phyloP scores from a whole-genome alignment of 2,888 invertebrate species.

The Zonitis immaculata region DNA sequence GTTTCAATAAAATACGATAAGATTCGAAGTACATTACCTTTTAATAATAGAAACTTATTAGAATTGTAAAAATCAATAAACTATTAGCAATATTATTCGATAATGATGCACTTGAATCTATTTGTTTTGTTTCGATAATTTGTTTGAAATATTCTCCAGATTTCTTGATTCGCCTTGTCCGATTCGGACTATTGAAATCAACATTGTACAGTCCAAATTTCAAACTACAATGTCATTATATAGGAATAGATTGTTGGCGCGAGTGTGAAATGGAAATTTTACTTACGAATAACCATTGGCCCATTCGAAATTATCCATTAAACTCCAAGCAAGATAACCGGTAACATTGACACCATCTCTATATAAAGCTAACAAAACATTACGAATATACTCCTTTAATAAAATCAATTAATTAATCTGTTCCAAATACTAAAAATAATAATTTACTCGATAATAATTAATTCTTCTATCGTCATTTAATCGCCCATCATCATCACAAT shows the following conservation, averaged over 20 bases:
- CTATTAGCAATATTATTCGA: too few relatives aligned
- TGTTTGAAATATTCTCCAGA: constrained; percentile 55
- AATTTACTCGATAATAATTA: constrained; percentile 37
- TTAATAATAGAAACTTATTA: too few relatives aligned
- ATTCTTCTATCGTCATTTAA: constrained; percentile 51
- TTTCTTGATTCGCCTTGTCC: constrained; percentile 57
- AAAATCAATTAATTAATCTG: background rate
- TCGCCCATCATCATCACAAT: constrained; percentile 48
- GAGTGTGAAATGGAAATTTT: too few relatives aligned
- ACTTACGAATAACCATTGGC: constrained; percentile 26
- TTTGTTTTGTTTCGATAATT: constrained; percentile 44
- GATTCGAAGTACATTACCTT: too few relatives aligned
- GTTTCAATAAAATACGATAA: too few relatives aligned
- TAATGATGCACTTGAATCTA: background rate
- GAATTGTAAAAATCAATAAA: too few relatives aligned
- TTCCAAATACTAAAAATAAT: background rate
- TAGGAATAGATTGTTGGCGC: too few relatives aligned
- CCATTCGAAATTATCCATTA: constrained; percentile 19
- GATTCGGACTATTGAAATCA: constrained; percentile 55
- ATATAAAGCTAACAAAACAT: background rate
- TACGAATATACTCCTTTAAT: constrained; percentile 18
- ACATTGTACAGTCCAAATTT: constrained; percentile 64
- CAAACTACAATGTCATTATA: constrained; percentile 49
- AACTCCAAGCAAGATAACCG: constrained; percentile 10
- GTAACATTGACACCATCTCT: constrained; percentile 9